phyloP scores from a whole-genome alignment of 35 echinoderm and acorn worm genomes.

The Lytechinus variegatus region DNA sequence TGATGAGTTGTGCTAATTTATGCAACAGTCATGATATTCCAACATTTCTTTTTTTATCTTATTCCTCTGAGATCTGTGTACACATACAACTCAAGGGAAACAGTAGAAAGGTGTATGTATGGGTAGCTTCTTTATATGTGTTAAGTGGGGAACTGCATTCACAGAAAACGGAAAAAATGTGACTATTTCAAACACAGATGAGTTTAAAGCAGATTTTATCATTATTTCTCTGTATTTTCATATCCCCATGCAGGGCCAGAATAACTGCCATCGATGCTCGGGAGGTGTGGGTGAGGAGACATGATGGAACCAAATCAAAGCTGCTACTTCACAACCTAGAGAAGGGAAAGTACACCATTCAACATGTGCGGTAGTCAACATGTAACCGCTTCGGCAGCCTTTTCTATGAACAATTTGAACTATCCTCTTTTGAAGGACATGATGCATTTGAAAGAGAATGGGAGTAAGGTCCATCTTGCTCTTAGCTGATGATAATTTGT shows the following conservation, averaged over 20 bases:
- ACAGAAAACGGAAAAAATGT: too few relatives aligned
- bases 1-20: too few relatives aligned
- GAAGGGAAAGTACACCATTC: conserved; percentile 81
- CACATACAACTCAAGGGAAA: too few relatives aligned
- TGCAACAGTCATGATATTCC: too few relatives aligned
- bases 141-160: too few relatives aligned
- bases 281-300: conserved; percentile 82
- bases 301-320: conserved; percentile 84
- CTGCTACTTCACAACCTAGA: conserved; percentile 78
- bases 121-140: too few relatives aligned
- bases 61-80: too few relatives aligned
- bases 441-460: not conserved
- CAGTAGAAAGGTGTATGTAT: too few relatives aligned
- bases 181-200: too few relatives aligned
- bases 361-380: conserved; percentile 57
- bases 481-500: not conserved
- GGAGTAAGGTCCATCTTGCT: not conserved
- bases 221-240: not conserved
- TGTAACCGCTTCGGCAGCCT: not conserved
- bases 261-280: conserved; percentile 86
- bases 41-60: too few relatives aligned
- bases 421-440: not conserved
- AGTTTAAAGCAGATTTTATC: too few relatives aligned
- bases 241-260: conserved; percentile 63
- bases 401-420: not conserved